These are phyloP conservation scores for Philonicus albiceps DNA, from an alignment of 2,888 invertebrate species.

Conservation along the genomic window DNA sequence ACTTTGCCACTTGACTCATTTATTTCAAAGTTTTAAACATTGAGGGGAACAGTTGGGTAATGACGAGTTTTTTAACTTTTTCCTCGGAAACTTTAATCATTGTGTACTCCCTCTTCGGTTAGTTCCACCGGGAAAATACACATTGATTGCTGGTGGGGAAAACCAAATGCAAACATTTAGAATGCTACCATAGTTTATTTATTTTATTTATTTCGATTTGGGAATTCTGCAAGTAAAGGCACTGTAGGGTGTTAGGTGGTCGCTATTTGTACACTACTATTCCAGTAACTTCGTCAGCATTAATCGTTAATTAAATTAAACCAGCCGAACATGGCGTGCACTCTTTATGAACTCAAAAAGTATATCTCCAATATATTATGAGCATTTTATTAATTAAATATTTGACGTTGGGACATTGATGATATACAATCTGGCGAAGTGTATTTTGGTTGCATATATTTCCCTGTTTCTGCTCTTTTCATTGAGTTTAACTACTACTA, in stretches of 20 bases:
- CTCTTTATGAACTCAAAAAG: no score
- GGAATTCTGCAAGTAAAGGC: not conserved
- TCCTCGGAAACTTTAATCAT: not conserved
- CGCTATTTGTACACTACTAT: not conserved
- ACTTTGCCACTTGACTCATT: slow-evolving; percentile 13
- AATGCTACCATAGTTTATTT: not conserved
- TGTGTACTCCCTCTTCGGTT: not conserved
- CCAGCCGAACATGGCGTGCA: no score
- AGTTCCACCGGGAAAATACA: not conserved
- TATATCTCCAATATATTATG: no score
- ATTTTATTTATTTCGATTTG: not conserved
- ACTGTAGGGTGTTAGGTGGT: not conserved
- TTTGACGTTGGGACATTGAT: no score
- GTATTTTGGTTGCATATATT: no score
- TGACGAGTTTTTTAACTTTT: not conserved
- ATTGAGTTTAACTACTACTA: no score
- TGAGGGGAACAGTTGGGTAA: not conserved
- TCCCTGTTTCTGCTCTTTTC: no score
- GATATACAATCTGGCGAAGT: no score
- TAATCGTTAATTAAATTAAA: no score
- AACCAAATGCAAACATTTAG: not conserved
- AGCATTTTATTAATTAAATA: no score
- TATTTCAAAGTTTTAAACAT: not conserved
- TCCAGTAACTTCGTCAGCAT: not conserved
- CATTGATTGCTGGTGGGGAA: not conserved